These are phyloP conservation scores for Halichoerus grypus DNA, from an alignment of 2,113 vertebrate species.

Conservation along the genomic window DNA sequence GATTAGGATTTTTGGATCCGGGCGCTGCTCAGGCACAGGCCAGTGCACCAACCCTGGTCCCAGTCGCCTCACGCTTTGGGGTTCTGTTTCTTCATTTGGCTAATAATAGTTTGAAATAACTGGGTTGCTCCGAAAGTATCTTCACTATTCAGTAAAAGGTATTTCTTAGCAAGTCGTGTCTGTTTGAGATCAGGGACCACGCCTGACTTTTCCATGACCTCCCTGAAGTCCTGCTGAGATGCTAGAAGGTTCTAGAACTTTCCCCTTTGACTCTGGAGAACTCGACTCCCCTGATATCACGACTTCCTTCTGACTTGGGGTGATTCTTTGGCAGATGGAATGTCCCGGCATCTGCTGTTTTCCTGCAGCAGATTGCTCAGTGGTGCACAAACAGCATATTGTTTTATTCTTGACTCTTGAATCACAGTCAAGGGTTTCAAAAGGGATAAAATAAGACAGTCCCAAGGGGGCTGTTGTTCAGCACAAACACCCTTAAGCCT, in stretches of 20 bases:
- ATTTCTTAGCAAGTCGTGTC: background rate
- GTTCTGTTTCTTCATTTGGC: background rate
- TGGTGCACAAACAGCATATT: accelerated
- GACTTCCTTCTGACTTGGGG: background rate
- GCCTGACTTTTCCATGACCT: accelerated
- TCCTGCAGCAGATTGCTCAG: accelerated
- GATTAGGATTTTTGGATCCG: background rate
- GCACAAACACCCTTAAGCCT: background rate
- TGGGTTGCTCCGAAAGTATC: background rate
- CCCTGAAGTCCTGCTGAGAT: background rate
- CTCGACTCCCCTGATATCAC: accelerated
- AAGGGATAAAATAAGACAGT: background rate
- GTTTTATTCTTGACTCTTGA: background rate
- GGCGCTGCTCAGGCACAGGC: accelerated
- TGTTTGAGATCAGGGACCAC: background rate
- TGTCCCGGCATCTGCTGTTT: background rate
- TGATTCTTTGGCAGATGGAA: background rate
- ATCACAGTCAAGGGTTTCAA: background rate
- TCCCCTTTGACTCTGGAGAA: background rate
- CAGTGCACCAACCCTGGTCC: background rate
- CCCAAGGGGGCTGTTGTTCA: background rate
- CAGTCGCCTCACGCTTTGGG: accelerated
- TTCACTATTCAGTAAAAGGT: background rate
- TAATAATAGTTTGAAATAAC: background rate
- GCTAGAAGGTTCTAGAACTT: background rate